Base-by-base conservation (phyloP, 2,888 invertebrate genomes). In the Troides helena region DNA sequence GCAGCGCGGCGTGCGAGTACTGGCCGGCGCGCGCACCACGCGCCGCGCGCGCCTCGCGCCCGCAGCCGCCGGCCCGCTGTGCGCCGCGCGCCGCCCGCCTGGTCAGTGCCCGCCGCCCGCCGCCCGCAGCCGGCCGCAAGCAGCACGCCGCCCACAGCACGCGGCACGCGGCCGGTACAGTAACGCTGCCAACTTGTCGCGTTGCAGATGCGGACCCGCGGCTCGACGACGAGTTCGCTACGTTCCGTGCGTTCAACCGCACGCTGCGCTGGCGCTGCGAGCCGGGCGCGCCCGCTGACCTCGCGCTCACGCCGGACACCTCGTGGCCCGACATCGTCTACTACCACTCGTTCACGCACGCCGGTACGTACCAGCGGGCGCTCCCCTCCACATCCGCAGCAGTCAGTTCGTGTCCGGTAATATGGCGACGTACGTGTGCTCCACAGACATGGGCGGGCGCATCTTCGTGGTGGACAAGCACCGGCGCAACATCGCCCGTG, bases 321-420 rank as follows among this genome's bases (percentile, higher is more conserved):
- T 95, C 97, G 2, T 98, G 98, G 96, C 98, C 99, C 0, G 98
- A 98, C 86, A 91, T 95, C 43, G 97, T 99, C 30, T 99, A 98
- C 88, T 98, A 98, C 85, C 96, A 99, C 92, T 98, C 98, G 71
- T 98, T 97, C 88, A 97, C 97, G 5, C 98, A 98, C 80, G 95
- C 96, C 39, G 97, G 98, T 88, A 43, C 8, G 68, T 63, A 23
- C 50, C 30, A 18, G 50, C n/a, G 0, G n/a, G 1, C 58, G 7
- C 30, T 12, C 53, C 53, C 25, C 18, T 25, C 17, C 21, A 23
- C 7, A 6, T 12, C 46, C 23, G 21, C 14, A 17, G 23, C 53
- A 1, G 12, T 17, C 17, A 53, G 53, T 53, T 53, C 14, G 53
- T 53, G 53, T 6, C 18, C 1, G 17, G 2, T 17, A 17, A 53